Evolutionary conservation across 1,140 invertebrate species (phyloP).

Genomic region (Heliconius melpomene): DNA sequence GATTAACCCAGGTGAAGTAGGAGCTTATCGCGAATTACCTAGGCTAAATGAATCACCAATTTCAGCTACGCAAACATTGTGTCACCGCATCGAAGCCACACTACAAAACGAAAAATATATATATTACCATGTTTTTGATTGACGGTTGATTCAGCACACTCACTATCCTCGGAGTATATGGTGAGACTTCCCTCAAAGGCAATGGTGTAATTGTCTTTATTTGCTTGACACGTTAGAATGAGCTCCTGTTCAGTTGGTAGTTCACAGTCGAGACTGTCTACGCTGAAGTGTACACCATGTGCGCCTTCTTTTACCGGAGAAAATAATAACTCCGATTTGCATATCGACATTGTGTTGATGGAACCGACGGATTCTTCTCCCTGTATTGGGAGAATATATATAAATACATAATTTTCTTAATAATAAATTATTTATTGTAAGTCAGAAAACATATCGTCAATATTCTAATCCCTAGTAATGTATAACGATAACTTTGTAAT

Average conservation of each 20-base stretch:
- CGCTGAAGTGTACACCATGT: constrained; percentile 89
- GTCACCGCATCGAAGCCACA: constrained; percentile 36
- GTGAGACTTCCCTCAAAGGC: constrained; percentile 94
- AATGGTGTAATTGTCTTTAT: constrained; percentile 97
- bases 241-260: constrained; percentile 88
- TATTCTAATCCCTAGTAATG: background rate
- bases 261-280: constrained; percentile 94
- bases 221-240: constrained; percentile 93
- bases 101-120: background rate
- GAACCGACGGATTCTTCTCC: constrained; percentile 89
- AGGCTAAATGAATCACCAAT: constrained; percentile 45
- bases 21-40: constrained; percentile 54
- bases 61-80: constrained; percentile 48
- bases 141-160: constrained; percentile 73
- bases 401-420: background rate
- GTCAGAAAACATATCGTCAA: background rate
- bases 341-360: constrained; percentile 90
- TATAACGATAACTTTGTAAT: background rate
- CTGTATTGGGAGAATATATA: constrained; percentile 61
- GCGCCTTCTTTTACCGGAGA: constrained; percentile 93
- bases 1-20: constrained; percentile 45
- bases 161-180: constrained; percentile 91
- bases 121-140: constrained; percentile 75
- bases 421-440: background rate
- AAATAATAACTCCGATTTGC: constrained; percentile 93